phyloP scores from a whole-genome alignment of 2,888 invertebrate species.

The Notocelia uddmanniana region DNA sequence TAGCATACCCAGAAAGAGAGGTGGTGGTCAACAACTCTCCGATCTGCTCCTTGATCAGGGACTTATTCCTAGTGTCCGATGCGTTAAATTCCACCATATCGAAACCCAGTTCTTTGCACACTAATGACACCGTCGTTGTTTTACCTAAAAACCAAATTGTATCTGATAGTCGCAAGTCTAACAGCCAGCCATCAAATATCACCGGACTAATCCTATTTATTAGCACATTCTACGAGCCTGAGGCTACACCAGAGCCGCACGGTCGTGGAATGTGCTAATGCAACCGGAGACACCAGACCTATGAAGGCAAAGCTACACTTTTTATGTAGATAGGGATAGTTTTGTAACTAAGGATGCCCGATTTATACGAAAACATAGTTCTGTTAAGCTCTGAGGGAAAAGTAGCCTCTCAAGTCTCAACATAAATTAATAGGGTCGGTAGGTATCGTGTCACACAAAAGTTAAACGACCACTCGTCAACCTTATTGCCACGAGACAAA shows the following conservation, averaged over 20 bases:
- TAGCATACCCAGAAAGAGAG: slow-evolving; percentile 89
- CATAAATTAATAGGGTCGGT: no score
- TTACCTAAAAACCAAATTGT: slow-evolving; percentile 83
- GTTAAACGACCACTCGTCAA: no score
- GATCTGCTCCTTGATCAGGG: slow-evolving; percentile 93
- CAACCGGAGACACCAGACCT: no score
- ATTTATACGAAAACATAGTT: background rate
- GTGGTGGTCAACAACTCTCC: slow-evolving; percentile 92
- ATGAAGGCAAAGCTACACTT: background rate
- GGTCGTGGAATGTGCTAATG: no score
- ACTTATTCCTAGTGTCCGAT: slow-evolving; percentile 97
- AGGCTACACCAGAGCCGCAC: no score
- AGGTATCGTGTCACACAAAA: no score
- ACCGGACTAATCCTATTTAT: background rate
- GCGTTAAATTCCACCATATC: slow-evolving; percentile 98
- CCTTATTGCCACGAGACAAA: no score
- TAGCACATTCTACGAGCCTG: background rate
- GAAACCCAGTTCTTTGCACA: slow-evolving; percentile 95
- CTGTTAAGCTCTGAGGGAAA: background rate
- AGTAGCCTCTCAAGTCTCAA: background rate
- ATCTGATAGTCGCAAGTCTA: background rate
- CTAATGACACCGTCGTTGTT: slow-evolving; percentile 95
- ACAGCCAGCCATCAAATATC: background rate
- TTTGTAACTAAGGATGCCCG: background rate
- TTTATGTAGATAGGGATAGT: background rate